These are phyloP conservation scores for Neopipo cinnamomea DNA, from an alignment of 2,113 vertebrate species.

Conservation along the genomic window DNA sequence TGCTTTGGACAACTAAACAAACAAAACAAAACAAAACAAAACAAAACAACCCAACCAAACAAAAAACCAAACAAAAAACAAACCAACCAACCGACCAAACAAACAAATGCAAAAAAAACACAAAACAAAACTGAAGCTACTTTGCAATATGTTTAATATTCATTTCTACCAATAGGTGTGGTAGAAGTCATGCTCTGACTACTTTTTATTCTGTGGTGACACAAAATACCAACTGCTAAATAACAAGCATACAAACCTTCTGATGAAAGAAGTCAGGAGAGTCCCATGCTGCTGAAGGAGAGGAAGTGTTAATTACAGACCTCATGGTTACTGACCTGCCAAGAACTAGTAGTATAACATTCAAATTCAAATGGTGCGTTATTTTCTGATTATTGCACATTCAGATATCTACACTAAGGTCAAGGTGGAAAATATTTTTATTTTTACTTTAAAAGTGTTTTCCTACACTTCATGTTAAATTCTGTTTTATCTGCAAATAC, in stretches of 20 bases:
- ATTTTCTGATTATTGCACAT: not conserved
- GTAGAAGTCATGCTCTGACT: not conserved
- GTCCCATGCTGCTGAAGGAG: not conserved
- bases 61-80: too few species aligned
- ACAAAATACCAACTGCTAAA: not conserved
- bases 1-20: not conserved
- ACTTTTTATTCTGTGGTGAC: not conserved
- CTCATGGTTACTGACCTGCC: not conserved
- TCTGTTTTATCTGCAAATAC: not conserved
- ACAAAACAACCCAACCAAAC: not conserved
- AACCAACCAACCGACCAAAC: not conserved
- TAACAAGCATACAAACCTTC: not conserved
- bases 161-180: not conserved
- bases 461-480: not conserved
- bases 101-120: too few species aligned
- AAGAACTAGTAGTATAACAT: not conserved
- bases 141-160: not conserved
- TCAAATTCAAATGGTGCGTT: not conserved
- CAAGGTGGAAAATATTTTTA: not conserved
- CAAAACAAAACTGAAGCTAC: too few species aligned
- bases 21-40: not conserved
- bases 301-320: constrained; percentile 12
- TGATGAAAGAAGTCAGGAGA: constrained; percentile 3
- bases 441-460: not conserved
- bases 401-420: not conserved